These are phyloP conservation scores for Epiperipatus broadwayi DNA, from an alignment of 2,888 invertebrate genomes.

Conservation along the genomic window DNA sequence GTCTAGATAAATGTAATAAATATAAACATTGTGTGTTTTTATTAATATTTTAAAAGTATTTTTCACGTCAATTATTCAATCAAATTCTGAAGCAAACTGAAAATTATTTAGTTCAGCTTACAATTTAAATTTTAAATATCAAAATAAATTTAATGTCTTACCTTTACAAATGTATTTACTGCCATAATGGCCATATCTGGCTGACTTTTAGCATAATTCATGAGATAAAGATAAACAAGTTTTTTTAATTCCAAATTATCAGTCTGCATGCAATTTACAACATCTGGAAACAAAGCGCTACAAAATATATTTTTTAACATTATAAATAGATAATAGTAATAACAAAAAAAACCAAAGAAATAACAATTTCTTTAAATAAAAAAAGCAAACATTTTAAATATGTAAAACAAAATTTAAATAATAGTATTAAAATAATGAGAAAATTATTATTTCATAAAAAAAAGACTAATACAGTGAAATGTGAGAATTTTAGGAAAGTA, in stretches of 20 bases:
- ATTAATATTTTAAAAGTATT: no score
- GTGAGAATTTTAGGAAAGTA: no score
- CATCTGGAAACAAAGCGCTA: constrained; percentile 85
- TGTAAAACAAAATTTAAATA: no score
- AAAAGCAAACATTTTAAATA: neutral
- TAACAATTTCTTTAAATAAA: neutral
- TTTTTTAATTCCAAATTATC: constrained; percentile 97
- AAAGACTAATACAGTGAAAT: no score
- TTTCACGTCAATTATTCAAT: no score
- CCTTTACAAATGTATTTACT: constrained; percentile 98
- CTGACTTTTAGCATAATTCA: constrained; percentile 99
- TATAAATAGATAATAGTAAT: constrained; percentile 12
- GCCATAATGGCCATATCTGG: constrained; percentile 99
- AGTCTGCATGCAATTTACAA: constrained; percentile 99
- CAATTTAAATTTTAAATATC: no score
- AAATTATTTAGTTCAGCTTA: no score
- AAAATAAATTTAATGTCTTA: constrained; percentile 29
- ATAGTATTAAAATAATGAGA: no score
- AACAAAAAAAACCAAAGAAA: constrained; percentile 11
- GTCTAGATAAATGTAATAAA: no score
- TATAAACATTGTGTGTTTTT: no score
- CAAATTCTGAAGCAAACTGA: no score
- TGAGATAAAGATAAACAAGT: constrained; percentile 88
- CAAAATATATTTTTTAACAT: constrained; percentile 16
- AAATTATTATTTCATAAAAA: no score